phyloP scores from a whole-genome alignment of 2,888 invertebrate genomes.

The Drosophila monieri region DNA sequence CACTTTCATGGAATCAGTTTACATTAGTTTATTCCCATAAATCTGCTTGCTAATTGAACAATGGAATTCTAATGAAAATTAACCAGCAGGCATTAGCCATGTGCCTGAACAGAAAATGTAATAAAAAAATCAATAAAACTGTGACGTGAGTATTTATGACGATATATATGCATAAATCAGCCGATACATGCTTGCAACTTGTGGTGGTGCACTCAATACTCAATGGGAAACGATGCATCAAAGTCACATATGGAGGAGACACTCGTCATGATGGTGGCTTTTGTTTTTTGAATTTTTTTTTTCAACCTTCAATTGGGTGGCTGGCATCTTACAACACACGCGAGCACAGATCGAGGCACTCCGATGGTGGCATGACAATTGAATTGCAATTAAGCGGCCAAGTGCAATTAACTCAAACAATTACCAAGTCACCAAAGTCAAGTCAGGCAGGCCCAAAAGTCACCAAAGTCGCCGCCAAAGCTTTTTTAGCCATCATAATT shows the following conservation, averaged over 20 bases:
- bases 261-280: slow-evolving; percentile 64
- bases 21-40: slow-evolving; percentile 24
- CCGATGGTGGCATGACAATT: slow-evolving; percentile 71
- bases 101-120: slow-evolving; percentile 3
- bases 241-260: slow-evolving; percentile 48
- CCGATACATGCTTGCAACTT: slow-evolving; percentile 33
- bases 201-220: slow-evolving; percentile 55
- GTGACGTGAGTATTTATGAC: slow-evolving; percentile 14
- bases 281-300: slow-evolving; percentile 30
- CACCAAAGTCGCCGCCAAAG: slow-evolving; percentile 20
- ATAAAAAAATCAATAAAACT: slow-evolving; percentile 52
- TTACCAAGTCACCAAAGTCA: slow-evolving; percentile 54
- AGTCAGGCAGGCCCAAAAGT: slow-evolving; percentile 41
- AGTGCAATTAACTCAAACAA: slow-evolving; percentile 71
- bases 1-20: not conserved
- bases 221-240: slow-evolving; percentile 64
- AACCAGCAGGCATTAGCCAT: slow-evolving; percentile 34
- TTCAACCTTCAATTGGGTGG: slow-evolving; percentile 63
- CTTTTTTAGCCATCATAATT: slow-evolving; percentile 29
- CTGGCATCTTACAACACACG: slow-evolving; percentile 35
- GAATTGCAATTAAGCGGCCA: slow-evolving; percentile 76
- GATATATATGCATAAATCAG: slow-evolving; percentile 56
- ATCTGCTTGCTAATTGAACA: slow-evolving; percentile 55
- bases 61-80: slow-evolving; percentile 65
- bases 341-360: slow-evolving; percentile 7